Percentiles rank a stretch among this genome's conserved stretches.
These are phyloP conservation scores for Acanthopagrus latus DNA, from an alignment of 2,797 vertebrate genomes.

Conservation along the genomic window DNA sequence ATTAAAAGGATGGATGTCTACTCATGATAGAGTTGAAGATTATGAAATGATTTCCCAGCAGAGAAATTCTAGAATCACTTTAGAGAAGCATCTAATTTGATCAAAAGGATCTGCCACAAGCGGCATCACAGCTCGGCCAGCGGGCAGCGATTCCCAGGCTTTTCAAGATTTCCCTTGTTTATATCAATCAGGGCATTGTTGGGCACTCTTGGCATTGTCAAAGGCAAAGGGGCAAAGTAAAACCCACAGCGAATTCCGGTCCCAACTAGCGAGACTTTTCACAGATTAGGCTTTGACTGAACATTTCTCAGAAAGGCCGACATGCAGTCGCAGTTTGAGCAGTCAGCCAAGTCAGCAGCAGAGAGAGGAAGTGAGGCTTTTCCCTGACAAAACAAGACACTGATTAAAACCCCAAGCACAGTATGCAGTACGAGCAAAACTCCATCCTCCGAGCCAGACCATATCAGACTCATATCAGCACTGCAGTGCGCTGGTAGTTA, in stretches of 20 bases:
- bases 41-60: background rate
- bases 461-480: constrained; percentile 52
- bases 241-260: constrained; percentile 27
- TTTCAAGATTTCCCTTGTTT: constrained; percentile 29
- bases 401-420: constrained; percentile 74
- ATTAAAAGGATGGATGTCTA: background rate
- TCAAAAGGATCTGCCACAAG: constrained; percentile 17
- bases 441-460: constrained; percentile 41
- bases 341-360: constrained; percentile 57
- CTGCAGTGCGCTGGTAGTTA: constrained; percentile 28
- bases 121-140: background rate
- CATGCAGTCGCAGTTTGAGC: constrained; percentile 32
- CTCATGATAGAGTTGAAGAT: background rate
- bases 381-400: constrained; percentile 69
- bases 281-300: constrained; percentile 43
- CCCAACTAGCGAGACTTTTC: constrained; percentile 41
- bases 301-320: constrained; percentile 53
- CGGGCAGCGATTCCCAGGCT: constrained; percentile 9
- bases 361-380: constrained; percentile 64
- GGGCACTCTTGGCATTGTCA: constrained; percentile 24
- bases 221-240: constrained; percentile 31
- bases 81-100: background rate
- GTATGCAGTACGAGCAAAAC: constrained; percentile 34
- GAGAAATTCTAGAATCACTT: background rate
- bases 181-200: constrained; percentile 48